Conservation (phyloP, 1,140 invertebrate species). For the Muscidifurax raptorellus region DNA sequence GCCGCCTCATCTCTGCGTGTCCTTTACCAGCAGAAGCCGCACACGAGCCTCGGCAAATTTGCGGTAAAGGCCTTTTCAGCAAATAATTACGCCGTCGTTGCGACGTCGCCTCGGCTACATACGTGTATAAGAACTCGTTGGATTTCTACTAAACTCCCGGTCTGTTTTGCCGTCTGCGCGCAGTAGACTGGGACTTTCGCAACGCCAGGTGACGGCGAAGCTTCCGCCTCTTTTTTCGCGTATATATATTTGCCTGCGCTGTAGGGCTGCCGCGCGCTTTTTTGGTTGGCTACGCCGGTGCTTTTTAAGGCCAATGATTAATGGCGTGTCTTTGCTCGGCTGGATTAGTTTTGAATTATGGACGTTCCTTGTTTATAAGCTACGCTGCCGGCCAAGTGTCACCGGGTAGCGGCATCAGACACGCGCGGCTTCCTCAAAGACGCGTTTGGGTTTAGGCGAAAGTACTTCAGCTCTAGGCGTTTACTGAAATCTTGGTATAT, state of each 20-base stretch:
- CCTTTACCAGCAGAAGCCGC: not conserved
- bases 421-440: conserved; percentile 20
- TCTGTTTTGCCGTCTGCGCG: not conserved
- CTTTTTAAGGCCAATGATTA: conserved; percentile 26
- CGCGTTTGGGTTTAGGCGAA: conserved; percentile 7
- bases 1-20: not conserved
- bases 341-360: conserved; percentile 53
- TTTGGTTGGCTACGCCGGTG: not conserved
- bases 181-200: not conserved
- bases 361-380: conserved; percentile 43
- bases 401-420: not conserved
- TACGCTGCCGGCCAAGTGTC: not conserved
- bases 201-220: conserved; percentile 34
- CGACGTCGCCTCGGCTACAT: not conserved
- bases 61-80: conserved; percentile 37
- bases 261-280: not conserved
- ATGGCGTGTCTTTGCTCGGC: conserved; percentile 23
- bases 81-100: conserved; percentile 35
- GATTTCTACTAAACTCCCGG: not conserved
- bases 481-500: too few relatives aligned
- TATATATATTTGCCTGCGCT: not conserved
- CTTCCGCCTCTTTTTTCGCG: not conserved
- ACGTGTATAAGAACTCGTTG: not conserved
- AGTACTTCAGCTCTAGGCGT: not conserved
- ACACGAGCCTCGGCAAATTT: conserved; percentile 29